A percentile compares a stretch with the other conserved stretches of the same genome.
phyloP scores from a whole-genome alignment of 2,888 invertebrate genomes.

The Hypena proboscidalis region DNA sequence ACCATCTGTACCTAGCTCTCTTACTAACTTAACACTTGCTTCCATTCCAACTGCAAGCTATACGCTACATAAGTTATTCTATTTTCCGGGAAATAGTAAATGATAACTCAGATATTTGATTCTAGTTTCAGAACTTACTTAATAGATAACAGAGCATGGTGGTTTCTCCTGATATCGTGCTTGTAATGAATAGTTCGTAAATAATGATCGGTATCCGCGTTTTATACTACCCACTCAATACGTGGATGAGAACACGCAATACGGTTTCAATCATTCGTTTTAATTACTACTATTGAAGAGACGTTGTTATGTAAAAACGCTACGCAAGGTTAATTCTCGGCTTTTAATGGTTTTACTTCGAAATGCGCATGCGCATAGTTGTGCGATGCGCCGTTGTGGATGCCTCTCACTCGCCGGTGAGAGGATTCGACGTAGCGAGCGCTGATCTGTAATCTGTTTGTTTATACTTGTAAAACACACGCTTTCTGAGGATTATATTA shows the following conservation, averaged over 20 bases:
- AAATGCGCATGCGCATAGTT: conserved; percentile 12
- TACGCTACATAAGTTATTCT: too few relatives aligned
- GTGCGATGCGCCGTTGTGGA: neutral
- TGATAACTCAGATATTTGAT: too few relatives aligned
- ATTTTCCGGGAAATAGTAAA: too few relatives aligned
- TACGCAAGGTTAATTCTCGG: conserved; percentile 32
- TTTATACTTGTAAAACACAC: too few relatives aligned
- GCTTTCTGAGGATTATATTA: too few relatives aligned
- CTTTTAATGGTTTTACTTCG: conserved; percentile 20
- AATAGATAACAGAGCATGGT: too few relatives aligned
- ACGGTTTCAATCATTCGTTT: conserved; percentile 12
- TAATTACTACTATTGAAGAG: conserved; percentile 33
- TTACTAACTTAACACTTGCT: too few relatives aligned
- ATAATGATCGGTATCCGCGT: conserved; percentile 20
- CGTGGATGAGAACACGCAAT: conserved; percentile 26
- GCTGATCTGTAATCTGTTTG: too few relatives aligned
- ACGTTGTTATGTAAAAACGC: conserved; percentile 24
- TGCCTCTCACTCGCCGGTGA: neutral
- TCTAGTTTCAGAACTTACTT: too few relatives aligned
- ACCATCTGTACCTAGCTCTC: too few relatives aligned
- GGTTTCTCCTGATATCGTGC: too few relatives aligned
- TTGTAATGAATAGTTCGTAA: conserved; percentile 5
- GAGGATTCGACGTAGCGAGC: neutral
- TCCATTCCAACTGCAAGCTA: too few relatives aligned
- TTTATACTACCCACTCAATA: conserved; percentile 25